phyloP scores from a whole-genome alignment of 1,140 invertebrate species.

The Gonatopus flavifemur region DNA sequence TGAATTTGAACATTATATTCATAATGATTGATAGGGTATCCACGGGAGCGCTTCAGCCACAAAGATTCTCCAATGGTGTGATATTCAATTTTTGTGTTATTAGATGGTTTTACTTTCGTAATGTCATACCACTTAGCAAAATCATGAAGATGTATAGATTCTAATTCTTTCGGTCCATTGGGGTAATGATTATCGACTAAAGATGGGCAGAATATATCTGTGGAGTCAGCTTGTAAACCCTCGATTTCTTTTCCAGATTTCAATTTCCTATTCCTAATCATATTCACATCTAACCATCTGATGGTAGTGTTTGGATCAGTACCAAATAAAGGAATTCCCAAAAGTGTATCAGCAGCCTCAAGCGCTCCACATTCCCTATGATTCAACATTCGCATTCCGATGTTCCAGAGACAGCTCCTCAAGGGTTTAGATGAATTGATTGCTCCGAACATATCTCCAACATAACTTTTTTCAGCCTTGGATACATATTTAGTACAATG shows the following conservation, averaged over 20 bases:
- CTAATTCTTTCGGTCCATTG: constrained; percentile 7
- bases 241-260: constrained; percentile 12
- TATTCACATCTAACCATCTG: constrained; percentile 35
- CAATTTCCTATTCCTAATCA: constrained; percentile 21
- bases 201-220: constrained; percentile 17
- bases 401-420: constrained; percentile 16
- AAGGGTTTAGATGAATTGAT: constrained; percentile 7
- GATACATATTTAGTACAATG: constrained; percentile 27
- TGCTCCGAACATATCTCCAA: constrained; percentile 6
- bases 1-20: constrained; percentile 1
- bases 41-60: too few species aligned
- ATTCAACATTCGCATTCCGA: constrained; percentile 24
- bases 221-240: constrained; percentile 8
- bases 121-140: constrained; percentile 8
- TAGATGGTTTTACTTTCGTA: background rate
- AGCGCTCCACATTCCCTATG: constrained; percentile 33
- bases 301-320: constrained; percentile 35
- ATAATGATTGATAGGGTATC: constrained; percentile 7
- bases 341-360: constrained; percentile 34
- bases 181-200: constrained; percentile 24
- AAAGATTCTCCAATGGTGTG: too few species aligned
- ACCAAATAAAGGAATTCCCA: constrained; percentile 29
- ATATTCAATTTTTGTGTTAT: background rate
- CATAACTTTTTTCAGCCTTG: constrained; percentile 17
- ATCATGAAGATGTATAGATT: constrained; percentile 5